Evolutionary conservation across 2,797 vertebrate species (phyloP).

Genomic region (Hippopotamyrus pictus): DNA sequence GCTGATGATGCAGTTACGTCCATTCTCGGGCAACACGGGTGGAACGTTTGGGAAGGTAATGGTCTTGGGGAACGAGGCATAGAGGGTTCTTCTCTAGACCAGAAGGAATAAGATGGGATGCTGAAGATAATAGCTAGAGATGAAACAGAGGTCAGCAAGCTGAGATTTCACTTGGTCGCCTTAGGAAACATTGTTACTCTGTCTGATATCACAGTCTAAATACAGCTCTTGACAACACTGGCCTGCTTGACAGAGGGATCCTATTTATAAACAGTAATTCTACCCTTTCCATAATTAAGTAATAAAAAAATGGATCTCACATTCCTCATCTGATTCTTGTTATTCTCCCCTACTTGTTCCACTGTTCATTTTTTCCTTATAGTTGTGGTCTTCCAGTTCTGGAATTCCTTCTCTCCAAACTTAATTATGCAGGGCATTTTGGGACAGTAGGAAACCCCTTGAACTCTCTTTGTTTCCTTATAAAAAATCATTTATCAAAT

Average conservation of each 20-base stretch:
- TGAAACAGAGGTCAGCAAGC: not conserved
- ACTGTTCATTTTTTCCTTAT: not conserved
- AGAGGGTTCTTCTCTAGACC: not conserved
- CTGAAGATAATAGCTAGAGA: not conserved
- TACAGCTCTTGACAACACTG: not conserved
- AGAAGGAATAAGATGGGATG: not conserved
- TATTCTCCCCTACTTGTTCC: not conserved
- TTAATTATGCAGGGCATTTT: not conserved
- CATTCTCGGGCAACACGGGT: not conserved
- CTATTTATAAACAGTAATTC: not conserved
- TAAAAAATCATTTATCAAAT: not conserved
- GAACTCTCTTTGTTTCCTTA: not conserved
- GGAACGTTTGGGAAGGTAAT: not conserved
- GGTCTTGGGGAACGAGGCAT: not conserved
- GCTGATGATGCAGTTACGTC: not conserved
- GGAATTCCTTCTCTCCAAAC: not conserved
- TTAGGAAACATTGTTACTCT: not conserved
- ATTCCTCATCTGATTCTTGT: not conserved
- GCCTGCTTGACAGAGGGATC: not conserved
- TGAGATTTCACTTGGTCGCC: not conserved
- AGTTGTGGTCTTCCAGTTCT: not conserved
- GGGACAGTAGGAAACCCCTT: not conserved
- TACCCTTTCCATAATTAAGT: not conserved
- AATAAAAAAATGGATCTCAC: not conserved
- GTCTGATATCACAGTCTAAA: not conserved